phyloP scores from a whole-genome alignment of 2,113 vertebrate species.

The Aptenodytes forsteri region DNA sequence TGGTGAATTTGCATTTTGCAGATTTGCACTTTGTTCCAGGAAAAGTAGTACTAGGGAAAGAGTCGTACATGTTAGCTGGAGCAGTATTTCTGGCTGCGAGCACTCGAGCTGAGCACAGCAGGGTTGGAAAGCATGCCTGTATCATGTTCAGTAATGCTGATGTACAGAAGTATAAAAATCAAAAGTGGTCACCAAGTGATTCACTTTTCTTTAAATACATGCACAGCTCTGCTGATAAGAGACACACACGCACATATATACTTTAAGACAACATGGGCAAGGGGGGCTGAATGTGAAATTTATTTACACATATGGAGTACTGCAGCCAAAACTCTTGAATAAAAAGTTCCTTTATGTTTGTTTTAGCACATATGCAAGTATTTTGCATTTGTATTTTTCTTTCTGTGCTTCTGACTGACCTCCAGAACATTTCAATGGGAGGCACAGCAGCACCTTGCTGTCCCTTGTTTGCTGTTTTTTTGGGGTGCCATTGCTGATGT shows the following conservation, averaged over 20 bases:
- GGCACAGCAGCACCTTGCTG: background rate
- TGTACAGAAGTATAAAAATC: background rate
- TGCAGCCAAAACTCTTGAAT: background rate
- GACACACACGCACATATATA: background rate
- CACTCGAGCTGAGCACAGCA: background rate
- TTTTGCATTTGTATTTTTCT: background rate
- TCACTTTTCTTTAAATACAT: background rate
- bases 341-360: background rate
- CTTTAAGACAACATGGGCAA: background rate
- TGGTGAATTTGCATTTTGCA: background rate
- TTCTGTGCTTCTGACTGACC: background rate
- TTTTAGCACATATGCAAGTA: background rate
- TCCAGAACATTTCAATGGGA: background rate
- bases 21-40: background rate
- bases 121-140: background rate
- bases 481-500: background rate
- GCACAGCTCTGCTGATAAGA: background rate
- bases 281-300: background rate
- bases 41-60: background rate
- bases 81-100: background rate
- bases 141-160: background rate
- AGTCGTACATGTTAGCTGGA: background rate
- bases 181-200: background rate
- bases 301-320: background rate
- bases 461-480: background rate